These are phyloP conservation scores for Glyphotaelius pellucidus DNA, from an alignment of 2,888 invertebrate genomes.

Conservation along the genomic window DNA sequence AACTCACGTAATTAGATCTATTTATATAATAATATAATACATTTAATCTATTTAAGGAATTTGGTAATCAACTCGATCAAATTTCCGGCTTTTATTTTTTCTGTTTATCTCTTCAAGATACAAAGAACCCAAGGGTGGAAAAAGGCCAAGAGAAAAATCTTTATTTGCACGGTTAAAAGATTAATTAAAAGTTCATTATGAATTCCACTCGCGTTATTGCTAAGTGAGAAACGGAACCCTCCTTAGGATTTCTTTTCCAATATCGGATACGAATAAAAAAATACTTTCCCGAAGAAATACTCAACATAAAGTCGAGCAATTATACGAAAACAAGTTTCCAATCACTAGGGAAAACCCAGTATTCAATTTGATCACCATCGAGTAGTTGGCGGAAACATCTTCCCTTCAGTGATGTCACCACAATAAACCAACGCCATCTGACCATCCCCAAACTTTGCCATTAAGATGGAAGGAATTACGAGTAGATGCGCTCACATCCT, in stretches of 20 bases:
- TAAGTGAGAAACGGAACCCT: neutral
- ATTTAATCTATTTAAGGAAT: neutral
- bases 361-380: conserved; percentile 11
- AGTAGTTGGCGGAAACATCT: conserved; percentile 18
- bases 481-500: neutral
- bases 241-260: conserved; percentile 14
- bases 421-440: neutral
- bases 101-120: neutral
- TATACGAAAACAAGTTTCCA: neutral
- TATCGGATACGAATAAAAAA: conserved; percentile 14
- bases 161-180: neutral
- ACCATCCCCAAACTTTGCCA: neutral
- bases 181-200: neutral
- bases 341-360: neutral
- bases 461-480: conserved; percentile 13
- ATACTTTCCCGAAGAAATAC: neutral
- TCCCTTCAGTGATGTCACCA: neutral
- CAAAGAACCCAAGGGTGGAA: neutral
- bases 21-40: neutral
- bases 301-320: conserved; percentile 15
- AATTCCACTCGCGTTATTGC: neutral
- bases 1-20: neutral
- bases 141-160: neutral
- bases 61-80: neutral
- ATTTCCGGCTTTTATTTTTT: neutral